Conservation (phyloP, 1,140 invertebrate genomes). For the Drosophila littoralis region DNA sequence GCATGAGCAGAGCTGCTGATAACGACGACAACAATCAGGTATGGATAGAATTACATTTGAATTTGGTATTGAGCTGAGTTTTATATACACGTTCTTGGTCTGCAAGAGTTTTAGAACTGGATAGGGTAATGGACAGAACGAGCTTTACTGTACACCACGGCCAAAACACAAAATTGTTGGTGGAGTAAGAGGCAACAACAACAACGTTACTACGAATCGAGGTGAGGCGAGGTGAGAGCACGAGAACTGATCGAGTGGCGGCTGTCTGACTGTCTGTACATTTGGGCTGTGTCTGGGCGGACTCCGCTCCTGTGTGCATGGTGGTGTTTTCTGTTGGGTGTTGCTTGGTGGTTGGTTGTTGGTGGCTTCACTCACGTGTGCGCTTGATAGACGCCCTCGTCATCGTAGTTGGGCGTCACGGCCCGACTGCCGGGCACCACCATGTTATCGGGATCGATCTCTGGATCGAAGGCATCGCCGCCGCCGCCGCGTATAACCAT, state of each 20-base stretch:
- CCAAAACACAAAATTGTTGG: slow-evolving; percentile 47
- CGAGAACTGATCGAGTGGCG: slow-evolving; percentile 42
- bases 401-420: slow-evolving; percentile 73
- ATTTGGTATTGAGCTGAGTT: slow-evolving; percentile 21
- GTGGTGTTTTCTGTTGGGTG: slow-evolving; percentile 25
- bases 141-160: slow-evolving; percentile 46
- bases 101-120: slow-evolving; percentile 51
- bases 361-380: slow-evolving; percentile 81
- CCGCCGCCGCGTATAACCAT: slow-evolving; percentile 77
- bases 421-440: slow-evolving; percentile 80
- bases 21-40: slow-evolving; percentile 67
- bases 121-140: slow-evolving; percentile 3
- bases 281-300: slow-evolving; percentile 51
- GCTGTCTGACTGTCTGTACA: slow-evolving; percentile 71
- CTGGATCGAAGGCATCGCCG: slow-evolving; percentile 71
- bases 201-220: slow-evolving; percentile 62
- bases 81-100: slow-evolving; percentile 75
- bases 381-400: slow-evolving; percentile 79
- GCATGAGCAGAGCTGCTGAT: slow-evolving; percentile 39
- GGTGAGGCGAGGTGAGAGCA: slow-evolving; percentile 49
- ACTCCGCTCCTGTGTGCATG: slow-evolving; percentile 23
- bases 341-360: slow-evolving; percentile 19
- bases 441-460: slow-evolving; percentile 82
- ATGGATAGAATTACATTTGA: slow-evolving; percentile 21
- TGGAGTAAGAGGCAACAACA: slow-evolving; percentile 55